These are phyloP conservation scores for Natrix natrix DNA, from an alignment of 2,797 vertebrate species.

Conservation along the genomic window DNA sequence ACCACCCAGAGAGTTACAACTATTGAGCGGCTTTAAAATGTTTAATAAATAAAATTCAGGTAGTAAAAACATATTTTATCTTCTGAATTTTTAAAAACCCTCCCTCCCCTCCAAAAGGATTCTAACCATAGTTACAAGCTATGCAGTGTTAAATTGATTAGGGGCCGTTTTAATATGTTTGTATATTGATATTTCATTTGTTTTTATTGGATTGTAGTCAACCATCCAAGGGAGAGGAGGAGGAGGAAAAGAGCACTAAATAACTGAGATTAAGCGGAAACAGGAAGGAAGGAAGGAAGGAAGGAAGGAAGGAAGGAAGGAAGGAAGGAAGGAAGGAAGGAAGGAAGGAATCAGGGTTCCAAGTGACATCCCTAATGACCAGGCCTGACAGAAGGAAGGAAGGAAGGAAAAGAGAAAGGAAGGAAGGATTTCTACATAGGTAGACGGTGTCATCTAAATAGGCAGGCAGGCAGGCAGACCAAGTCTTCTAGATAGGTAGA, in stretches of 20 bases:
- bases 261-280: background rate
- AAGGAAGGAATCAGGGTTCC: too few relatives aligned
- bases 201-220: background rate
- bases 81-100: background rate
- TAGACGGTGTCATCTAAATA: too few relatives aligned
- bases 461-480: too few relatives aligned
- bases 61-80: background rate
- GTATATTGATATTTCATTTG: background rate
- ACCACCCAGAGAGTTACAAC: background rate
- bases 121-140: background rate
- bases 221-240: background rate
- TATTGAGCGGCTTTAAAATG: background rate
- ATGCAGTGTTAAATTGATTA: background rate
- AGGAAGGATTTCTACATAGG: background rate
- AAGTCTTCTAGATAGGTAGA: too few relatives aligned
- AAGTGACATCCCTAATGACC: too few relatives aligned
- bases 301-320: too few relatives aligned
- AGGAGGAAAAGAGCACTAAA: background rate
- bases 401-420: background rate
- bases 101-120: background rate
- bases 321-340: too few relatives aligned
- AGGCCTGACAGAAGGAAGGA: too few relatives aligned
- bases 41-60: background rate
- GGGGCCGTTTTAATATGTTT: background rate
- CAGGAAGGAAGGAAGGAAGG: too few relatives aligned